A percentile compares a stretch with the other conserved stretches of the same genome.
These are phyloP conservation scores for Nasonia longicornis DNA, from an alignment of 1,140 invertebrate species.

Conservation along the genomic window DNA sequence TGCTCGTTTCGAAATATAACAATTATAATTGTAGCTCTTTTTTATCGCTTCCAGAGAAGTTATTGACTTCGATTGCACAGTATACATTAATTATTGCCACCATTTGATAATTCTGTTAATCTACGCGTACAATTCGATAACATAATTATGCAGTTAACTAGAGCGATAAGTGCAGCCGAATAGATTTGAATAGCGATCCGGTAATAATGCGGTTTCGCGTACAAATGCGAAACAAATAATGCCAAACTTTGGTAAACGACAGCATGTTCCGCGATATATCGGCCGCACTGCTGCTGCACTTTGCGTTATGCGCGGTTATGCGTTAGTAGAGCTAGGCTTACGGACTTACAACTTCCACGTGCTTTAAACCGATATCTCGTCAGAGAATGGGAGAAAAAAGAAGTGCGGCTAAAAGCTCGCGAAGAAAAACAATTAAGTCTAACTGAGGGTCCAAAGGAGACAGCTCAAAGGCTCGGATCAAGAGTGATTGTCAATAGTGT, in stretches of 20 bases:
- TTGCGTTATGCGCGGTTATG: background rate
- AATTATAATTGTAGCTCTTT: too few relatives aligned
- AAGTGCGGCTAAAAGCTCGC: background rate
- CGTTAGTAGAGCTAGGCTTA: background rate
- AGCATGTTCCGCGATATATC: background rate
- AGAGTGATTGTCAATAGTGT: constrained; percentile 18
- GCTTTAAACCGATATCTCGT: background rate
- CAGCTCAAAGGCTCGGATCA: background rate
- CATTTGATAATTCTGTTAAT: too few relatives aligned
- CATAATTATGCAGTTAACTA: too few relatives aligned
- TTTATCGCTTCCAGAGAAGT: too few relatives aligned
- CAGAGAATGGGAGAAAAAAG: background rate
- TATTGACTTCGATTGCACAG: too few relatives aligned
- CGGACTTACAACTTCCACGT: background rate
- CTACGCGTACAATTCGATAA: too few relatives aligned
- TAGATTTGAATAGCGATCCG: background rate
- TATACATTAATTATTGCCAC: too few relatives aligned
- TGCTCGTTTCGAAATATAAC: too few relatives aligned
- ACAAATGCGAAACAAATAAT: background rate
- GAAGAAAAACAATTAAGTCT: background rate
- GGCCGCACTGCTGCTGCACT: background rate
- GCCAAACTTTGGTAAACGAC: background rate
- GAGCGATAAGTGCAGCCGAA: too few relatives aligned
- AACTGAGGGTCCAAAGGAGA: background rate
- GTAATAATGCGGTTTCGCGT: background rate